A percentile compares a stretch with the other conserved stretches of the same genome.
phyloP scores from a whole-genome alignment of 2,113 vertebrate genomes.

The Cololabis saira region DNA sequence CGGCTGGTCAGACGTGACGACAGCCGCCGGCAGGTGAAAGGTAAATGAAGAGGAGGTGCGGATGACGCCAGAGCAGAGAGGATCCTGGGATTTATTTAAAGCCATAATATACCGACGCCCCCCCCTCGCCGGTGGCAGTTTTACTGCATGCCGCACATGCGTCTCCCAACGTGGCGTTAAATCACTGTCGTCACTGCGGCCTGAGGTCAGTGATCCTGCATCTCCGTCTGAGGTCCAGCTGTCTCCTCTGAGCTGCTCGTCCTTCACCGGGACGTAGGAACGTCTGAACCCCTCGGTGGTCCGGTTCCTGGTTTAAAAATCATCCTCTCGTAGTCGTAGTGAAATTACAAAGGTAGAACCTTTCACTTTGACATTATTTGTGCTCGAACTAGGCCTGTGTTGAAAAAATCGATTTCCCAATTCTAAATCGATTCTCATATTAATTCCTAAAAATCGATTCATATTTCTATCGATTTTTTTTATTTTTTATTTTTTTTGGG shows the following conservation, averaged over 20 bases:
- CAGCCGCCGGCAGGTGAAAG: constrained; percentile 17
- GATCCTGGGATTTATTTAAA: constrained; percentile 14
- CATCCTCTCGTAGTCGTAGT: too few relatives aligned
- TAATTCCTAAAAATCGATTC: too few relatives aligned
- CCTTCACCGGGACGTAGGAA: too few relatives aligned
- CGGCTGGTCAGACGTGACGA: constrained; percentile 7
- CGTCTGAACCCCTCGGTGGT: too few relatives aligned
- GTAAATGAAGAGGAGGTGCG: constrained; percentile 20
- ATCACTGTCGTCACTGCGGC: background rate
- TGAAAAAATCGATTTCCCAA: too few relatives aligned
- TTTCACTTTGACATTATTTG: too few relatives aligned
- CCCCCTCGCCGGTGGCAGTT: background rate
- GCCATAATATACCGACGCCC: background rate
- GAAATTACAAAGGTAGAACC: too few relatives aligned
- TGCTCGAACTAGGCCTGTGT: too few relatives aligned
- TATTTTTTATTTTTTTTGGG: too few relatives aligned
- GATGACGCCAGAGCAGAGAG: constrained; percentile 11
- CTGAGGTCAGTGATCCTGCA: background rate
- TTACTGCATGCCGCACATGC: background rate
- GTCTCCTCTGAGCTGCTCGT: background rate
- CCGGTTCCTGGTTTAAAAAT: too few relatives aligned
- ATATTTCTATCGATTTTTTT: too few relatives aligned
- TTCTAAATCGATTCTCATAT: too few relatives aligned
- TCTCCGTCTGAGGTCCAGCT: background rate
- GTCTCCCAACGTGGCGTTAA: background rate